Base-by-base conservation (phyloP, 1,140 invertebrate species). In the Psix sp. region DNA sequence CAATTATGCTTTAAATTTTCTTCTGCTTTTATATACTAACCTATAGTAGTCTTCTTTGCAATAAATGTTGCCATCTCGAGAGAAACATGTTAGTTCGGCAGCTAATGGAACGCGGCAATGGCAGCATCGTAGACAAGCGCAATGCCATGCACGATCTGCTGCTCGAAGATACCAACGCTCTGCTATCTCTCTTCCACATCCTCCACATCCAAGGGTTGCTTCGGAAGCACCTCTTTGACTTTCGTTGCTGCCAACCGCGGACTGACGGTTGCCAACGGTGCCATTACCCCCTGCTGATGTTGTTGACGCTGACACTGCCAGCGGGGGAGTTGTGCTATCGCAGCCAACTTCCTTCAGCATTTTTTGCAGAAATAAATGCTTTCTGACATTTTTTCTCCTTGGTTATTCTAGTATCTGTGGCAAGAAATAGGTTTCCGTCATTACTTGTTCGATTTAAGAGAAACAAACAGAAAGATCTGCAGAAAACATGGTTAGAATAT, bases 31-130 rank as follows among this genome's bases (percentile, higher is more conserved):
- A 2, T 35, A 13, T 56, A 82, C 89, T 89, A 87, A 97, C 96
- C 95, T 93, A 86, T 95, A 96, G 84, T 98, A 98, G 86, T 98
- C 96, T 77, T 97, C 94, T 84, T 96, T 96, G 90, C 96, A 98
- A 85, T 96, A 97, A 78, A 97, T 97, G 81, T 94, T 93, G 48
- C 95, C 94, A 77, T 96, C 94, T 49, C 95, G 88, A 4, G 94
- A 91, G 86, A 96, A 98, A 86, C 96, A 98, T 67, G 94, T 96
- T 40, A 94, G 87, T 82, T 97, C 94, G 1, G 93, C 90, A 82
- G 96, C 95, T 16, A 97, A 89, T 0, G 93, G 91, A 49, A 95
- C 85, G 57, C 94, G 91, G 85, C 96, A 98, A 79, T 95, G 93
- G 83, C 91, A 93, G 86, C 96, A 98, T 62, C 94, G 91, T 21